These are phyloP conservation scores for Acromyrmex charruanus DNA, from an alignment of 1,140 invertebrate genomes.

Conservation along the genomic window DNA sequence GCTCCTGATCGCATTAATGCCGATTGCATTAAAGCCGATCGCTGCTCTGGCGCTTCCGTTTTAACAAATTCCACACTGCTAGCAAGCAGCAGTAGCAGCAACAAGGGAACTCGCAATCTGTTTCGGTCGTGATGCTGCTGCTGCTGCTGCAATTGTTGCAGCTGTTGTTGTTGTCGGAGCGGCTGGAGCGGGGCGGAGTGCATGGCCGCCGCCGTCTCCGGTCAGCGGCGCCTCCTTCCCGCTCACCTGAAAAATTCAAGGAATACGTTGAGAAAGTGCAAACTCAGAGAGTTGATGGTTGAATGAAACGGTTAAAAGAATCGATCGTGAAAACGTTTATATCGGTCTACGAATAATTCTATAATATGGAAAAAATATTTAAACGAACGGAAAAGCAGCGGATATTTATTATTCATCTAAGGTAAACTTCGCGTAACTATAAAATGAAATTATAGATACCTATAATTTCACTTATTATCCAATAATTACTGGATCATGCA, in stretches of 20 bases:
- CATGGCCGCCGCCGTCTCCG: slow-evolving; percentile 88
- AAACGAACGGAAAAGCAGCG: background rate
- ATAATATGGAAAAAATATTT: background rate
- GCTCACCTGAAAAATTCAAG: slow-evolving; percentile 83
- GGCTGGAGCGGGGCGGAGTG: slow-evolving; percentile 83
- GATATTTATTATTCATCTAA: background rate
- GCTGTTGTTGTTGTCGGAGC: slow-evolving; percentile 30
- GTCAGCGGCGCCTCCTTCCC: slow-evolving; percentile 88
- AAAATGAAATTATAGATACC: too few species aligned
- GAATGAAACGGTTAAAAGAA: background rate
- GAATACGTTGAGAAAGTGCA: background rate
- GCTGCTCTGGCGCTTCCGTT: too few species aligned
- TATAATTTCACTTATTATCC: too few species aligned
- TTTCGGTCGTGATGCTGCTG: background rate
- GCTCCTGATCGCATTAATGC: too few species aligned
- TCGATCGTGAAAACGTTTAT: background rate
- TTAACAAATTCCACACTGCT: too few species aligned
- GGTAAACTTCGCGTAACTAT: too few species aligned
- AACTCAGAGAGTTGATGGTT: background rate
- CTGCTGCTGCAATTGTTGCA: slow-evolving; percentile 62
- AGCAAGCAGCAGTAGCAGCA: too few species aligned
- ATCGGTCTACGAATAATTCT: background rate
- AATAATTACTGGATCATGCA: background rate
- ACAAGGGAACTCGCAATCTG: too few species aligned
- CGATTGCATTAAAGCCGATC: too few species aligned